Evolutionary conservation across 2,888 invertebrate genomes (phyloP), one percentile per base, ranked within the genome.

Genomic region (Nomada fucata): DNA sequence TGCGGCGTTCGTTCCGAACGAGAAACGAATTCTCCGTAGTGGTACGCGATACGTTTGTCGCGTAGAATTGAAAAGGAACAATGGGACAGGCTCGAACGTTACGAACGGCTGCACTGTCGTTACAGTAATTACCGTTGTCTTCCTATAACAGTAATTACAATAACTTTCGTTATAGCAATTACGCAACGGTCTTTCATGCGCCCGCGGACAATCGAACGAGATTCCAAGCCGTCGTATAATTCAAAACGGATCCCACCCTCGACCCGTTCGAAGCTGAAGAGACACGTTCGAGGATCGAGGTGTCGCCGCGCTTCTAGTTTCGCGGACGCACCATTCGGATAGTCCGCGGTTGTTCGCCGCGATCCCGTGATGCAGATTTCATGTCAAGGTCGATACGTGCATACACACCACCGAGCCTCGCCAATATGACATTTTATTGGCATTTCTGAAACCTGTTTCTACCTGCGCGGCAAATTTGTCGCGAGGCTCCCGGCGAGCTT

Each of bases 361-460:
- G n/a, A 53, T 61, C 80, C 42, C 63, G 67, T 64, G 63, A 75
- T 29, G 82, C 59, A 60, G 44, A 71, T 74, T 68, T 76, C 59
- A 65, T 77, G 82, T 85, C 79, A 85, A 85, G 85, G 82, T 85
- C 73, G 55, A 67, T 36, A 52, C 29, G 47, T 26, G 70, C 50
- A 65, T 59, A 50, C 52, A 52, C 26, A 61, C 63, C 71, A 47
- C 47, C 44, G 29, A 59, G 26, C 20, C 18, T 15, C 29, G 60
- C 20, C 63, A 52, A 29, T 50, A 61, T 73, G 77, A 59, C 79
- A 64, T 65, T 63, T 69, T 29, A 76, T 79, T 69, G 64, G 61
- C 78, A 74, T 68, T 74, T 75, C 15, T 68, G 57, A 73, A 73
- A 73, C 65, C 65, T 57, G 73, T 73, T 65, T 20, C 55, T 15